Conservation (phyloP, 2,113 vertebrate genomes). For the Grammomys surdaster region DNA sequence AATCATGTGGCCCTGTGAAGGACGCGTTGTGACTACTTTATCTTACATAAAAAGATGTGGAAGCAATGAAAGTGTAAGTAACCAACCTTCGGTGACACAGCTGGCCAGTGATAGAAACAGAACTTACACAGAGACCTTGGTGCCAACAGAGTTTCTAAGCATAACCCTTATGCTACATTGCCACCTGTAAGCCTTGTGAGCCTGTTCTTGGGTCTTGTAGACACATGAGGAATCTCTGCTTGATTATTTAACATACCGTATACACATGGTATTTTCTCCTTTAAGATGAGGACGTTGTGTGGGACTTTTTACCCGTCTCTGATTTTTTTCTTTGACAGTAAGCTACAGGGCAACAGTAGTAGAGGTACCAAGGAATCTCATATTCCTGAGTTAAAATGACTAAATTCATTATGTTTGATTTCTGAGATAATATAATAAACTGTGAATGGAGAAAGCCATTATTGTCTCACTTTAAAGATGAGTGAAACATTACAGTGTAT, state of each 20-base stretch:
- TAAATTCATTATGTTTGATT: conserved; percentile 12
- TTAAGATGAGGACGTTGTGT: background rate
- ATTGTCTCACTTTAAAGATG: background rate
- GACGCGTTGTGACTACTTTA: background rate
- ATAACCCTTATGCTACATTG: background rate
- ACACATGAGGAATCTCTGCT: background rate
- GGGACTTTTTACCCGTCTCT: background rate
- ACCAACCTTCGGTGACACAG: background rate
- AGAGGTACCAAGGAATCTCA: background rate
- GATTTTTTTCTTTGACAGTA: background rate
- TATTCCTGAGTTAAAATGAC: background rate
- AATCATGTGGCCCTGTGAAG: background rate
- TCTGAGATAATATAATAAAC: conserved; percentile 25
- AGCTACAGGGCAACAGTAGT: background rate
- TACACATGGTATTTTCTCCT: background rate
- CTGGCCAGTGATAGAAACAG: background rate
- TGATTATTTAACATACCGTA: background rate
- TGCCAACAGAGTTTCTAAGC: background rate
- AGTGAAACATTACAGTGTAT: background rate
- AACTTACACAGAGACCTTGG: background rate
- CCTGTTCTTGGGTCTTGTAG: background rate
- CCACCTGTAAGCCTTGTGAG: background rate
- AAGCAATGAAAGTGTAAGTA: background rate
- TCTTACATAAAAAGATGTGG: background rate
- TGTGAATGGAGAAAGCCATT: background rate